These are phyloP conservation scores for Pentamera pediparva DNA, from an alignment of 53 echinoderm and acorn worm genomes.

Conservation along the genomic window DNA sequence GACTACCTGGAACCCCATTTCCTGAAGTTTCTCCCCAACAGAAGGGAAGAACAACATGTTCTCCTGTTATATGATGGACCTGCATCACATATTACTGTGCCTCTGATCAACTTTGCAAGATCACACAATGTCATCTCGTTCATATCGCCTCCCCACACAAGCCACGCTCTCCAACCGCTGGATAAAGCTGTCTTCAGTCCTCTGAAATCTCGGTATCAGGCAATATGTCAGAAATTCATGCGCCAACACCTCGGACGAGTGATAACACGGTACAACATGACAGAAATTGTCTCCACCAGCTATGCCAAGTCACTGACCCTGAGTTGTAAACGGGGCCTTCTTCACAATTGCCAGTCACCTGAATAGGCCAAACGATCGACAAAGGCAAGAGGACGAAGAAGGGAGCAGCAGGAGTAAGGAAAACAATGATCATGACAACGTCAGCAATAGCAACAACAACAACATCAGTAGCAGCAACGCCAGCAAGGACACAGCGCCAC, in stretches of 20 bases:
- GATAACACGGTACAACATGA: background rate
- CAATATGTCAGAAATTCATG: background rate
- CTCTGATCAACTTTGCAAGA: slow-evolving; percentile 22
- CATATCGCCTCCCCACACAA: too few relatives aligned
- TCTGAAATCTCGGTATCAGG: slow-evolving; percentile 10
- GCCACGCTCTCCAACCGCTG: too few relatives aligned
- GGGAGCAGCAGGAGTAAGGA: too few relatives aligned
- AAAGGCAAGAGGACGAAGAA: too few relatives aligned
- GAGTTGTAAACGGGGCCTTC: too few relatives aligned
- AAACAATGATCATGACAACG: too few relatives aligned
- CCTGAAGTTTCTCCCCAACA: background rate
- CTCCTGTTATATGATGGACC: slow-evolving; percentile 31
- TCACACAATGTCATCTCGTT: slow-evolving; percentile 1
- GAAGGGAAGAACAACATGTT: background rate
- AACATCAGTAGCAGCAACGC: too few relatives aligned
- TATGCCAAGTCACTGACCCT: too few relatives aligned
- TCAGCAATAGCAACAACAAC: too few relatives aligned
- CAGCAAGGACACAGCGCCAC: too few relatives aligned
- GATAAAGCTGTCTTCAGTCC: slow-evolving; percentile 5
- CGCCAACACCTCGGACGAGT: background rate
- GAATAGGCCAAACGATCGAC: too few relatives aligned
- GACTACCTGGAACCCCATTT: background rate
- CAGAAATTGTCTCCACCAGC: background rate
- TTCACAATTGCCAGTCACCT: too few relatives aligned
- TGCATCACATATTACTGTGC: slow-evolving; percentile 23